These are phyloP conservation scores for Nineta flava DNA, from an alignment of 2,888 invertebrate genomes.

Conservation along the genomic window DNA sequence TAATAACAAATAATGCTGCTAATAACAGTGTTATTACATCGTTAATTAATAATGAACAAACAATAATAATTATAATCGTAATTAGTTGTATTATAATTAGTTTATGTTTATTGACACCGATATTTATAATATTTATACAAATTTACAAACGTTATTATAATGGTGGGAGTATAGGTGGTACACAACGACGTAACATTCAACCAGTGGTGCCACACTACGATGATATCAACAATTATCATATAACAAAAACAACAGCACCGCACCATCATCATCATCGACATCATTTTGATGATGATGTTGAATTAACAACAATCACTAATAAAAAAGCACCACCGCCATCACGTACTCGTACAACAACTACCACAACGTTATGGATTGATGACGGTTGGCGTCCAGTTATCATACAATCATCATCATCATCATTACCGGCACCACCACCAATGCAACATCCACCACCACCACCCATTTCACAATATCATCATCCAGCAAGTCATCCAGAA, in stretches of 20 bases:
- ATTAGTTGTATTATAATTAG: neutral
- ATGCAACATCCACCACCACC: too few species aligned
- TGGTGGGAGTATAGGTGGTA: neutral
- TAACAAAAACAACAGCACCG: too few species aligned
- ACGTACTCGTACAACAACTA: slow-evolving; percentile 1
- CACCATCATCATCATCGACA: too few species aligned
- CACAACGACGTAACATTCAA: neutral
- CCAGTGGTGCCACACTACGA: too few species aligned
- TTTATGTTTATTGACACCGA: neutral
- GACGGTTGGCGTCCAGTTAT: slow-evolving; percentile 44
- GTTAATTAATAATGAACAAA: neutral
- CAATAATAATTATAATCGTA: neutral
- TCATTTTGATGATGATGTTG: too few species aligned
- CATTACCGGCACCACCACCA: neutral
- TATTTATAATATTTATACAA: slow-evolving; percentile 27
- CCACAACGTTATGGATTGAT: slow-evolving; percentile 41
- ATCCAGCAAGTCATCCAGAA: too few species aligned
- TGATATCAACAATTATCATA: too few species aligned
- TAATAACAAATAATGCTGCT: too few species aligned
- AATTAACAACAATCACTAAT: too few species aligned
- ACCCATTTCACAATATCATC: too few species aligned
- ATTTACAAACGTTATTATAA: neutral
- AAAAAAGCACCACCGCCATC: too few species aligned
- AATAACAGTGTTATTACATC: neutral
- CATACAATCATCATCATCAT: neutral